phyloP scores from a whole-genome alignment of 1,140 invertebrate genomes.

The Bombyx mandarina region DNA sequence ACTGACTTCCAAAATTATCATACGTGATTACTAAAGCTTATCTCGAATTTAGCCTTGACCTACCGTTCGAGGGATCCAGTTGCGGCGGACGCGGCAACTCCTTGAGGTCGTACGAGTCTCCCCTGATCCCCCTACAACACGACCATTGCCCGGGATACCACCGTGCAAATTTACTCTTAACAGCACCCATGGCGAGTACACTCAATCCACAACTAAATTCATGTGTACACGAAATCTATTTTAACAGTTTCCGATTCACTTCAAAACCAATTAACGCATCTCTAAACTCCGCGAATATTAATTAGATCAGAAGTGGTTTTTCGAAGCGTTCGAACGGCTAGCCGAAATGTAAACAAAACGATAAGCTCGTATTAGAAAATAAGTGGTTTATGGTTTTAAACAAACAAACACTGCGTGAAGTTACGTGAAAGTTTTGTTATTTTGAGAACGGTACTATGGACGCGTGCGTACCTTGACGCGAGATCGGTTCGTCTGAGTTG shows the following conservation, averaged over 20 bases:
- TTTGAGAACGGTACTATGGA: conserved; percentile 12
- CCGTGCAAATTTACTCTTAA: conserved; percentile 39
- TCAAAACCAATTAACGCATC: conserved; percentile 32
- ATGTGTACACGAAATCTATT: too few relatives aligned
- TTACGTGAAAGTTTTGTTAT: not conserved
- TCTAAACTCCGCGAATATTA: not conserved
- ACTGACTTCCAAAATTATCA: not conserved
- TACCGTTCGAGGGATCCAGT: conserved; percentile 36
- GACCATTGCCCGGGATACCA: conserved; percentile 26
- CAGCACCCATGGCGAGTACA: conserved; percentile 35
- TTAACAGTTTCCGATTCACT: too few relatives aligned
- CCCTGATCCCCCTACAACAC: conserved; percentile 29
- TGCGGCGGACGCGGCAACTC: conserved; percentile 47
- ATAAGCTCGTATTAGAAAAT: conserved; percentile 11
- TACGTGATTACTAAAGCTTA: conserved; percentile 3
- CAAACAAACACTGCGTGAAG: not conserved
- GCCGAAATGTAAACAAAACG: conserved; percentile 41
- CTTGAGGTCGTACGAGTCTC: conserved; percentile 43
- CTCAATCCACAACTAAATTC: too few relatives aligned
- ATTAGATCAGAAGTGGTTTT: too few relatives aligned
- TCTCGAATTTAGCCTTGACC: conserved; percentile 21
- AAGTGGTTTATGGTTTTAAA: not conserved
- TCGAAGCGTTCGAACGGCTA: not conserved
- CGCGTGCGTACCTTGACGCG: conserved; percentile 44
- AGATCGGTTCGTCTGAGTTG: conserved; percentile 34